A percentile compares a stretch with the other conserved stretches of the same genome.
These are phyloP conservation scores for Petrolisthes cinctipes DNA, from an alignment of 2,888 invertebrate species.

Conservation along the genomic window DNA sequence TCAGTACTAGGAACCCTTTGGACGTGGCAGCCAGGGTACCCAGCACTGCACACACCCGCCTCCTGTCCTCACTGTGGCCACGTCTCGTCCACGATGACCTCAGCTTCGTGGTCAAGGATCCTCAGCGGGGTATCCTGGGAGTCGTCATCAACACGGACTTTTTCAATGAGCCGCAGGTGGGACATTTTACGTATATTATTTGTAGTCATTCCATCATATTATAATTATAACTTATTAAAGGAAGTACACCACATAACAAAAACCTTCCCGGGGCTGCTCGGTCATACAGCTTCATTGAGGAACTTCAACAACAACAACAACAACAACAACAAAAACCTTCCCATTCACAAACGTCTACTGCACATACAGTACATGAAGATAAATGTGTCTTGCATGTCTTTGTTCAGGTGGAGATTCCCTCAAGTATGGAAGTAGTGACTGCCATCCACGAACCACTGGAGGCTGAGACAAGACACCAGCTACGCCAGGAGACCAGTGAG, in stretches of 20 bases:
- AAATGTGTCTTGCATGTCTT: not conserved
- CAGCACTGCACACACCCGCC: constrained; percentile 21
- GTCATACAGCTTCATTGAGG: no score
- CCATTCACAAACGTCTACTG: not conserved
- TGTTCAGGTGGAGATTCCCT: constrained; percentile 30
- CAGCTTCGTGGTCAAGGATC: constrained; percentile 57
- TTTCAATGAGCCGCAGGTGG: constrained; percentile 48
- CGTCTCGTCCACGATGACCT: constrained; percentile 51
- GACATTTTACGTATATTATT: not conserved
- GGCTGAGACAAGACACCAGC: constrained; percentile 31
- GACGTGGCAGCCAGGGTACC: constrained; percentile 42
- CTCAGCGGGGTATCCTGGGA: constrained; percentile 44
- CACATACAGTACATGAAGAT: not conserved
- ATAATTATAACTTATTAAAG: no score
- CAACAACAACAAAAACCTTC: not conserved
- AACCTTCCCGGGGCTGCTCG: no score
- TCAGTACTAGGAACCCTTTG: constrained; percentile 46
- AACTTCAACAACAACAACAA: no score
- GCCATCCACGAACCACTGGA: constrained; percentile 41
- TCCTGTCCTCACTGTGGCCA: constrained; percentile 43
- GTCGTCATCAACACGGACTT: constrained; percentile 45
- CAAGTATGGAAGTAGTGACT: constrained; percentile 42
- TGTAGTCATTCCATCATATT: no score
- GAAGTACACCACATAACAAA: no score
- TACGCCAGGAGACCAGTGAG: constrained; percentile 32